phyloP scores from a whole-genome alignment of 2,888 invertebrate species.

The Seira musarum region DNA sequence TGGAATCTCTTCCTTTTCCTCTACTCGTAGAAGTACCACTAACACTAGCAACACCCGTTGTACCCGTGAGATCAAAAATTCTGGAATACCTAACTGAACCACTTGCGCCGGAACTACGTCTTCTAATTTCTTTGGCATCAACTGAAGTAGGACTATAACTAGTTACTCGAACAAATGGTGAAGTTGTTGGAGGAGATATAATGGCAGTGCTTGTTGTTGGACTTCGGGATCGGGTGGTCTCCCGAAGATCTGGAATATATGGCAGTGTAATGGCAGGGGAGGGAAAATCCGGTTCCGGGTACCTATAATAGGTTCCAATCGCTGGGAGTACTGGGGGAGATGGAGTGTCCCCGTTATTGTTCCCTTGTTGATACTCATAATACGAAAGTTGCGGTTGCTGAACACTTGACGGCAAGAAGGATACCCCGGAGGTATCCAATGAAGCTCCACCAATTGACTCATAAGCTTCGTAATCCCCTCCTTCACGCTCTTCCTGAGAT shows the following conservation, averaged over 20 bases:
- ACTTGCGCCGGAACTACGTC: slow-evolving; percentile 58
- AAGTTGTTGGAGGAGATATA: slow-evolving; percentile 22
- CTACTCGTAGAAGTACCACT: slow-evolving; percentile 25
- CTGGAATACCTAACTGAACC: slow-evolving; percentile 61
- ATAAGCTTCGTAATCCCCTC: slow-evolving; percentile 47
- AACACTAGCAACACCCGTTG: slow-evolving; percentile 15
- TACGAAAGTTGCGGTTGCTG: slow-evolving; percentile 36
- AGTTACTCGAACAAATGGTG: slow-evolving; percentile 54
- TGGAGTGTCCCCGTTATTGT: slow-evolving; percentile 61
- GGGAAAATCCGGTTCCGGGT: slow-evolving; percentile 64
- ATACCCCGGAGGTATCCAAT: slow-evolving; percentile 44
- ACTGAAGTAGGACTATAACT: slow-evolving; percentile 58
- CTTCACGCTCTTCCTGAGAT: slow-evolving; percentile 29
- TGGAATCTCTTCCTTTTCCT: slow-evolving; percentile 11
- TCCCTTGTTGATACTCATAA: slow-evolving; percentile 29
- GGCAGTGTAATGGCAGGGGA: slow-evolving; percentile 59
- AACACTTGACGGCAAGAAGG: slow-evolving; percentile 60
- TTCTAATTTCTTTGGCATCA: slow-evolving; percentile 58
- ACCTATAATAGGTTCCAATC: slow-evolving; percentile 65
- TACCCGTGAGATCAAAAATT: slow-evolving; percentile 61
- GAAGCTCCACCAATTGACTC: slow-evolving; percentile 54
- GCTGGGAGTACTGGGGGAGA: slow-evolving; percentile 62
- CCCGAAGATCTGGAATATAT: slow-evolving; percentile 48
- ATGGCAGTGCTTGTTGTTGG: slow-evolving; percentile 47
- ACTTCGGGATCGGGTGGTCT: slow-evolving; percentile 51